Percentiles rank a stretch among this genome's conserved stretches.
Conservation (phyloP, 2,797 vertebrate genomes). For the Streptopelia turtur region DNA sequence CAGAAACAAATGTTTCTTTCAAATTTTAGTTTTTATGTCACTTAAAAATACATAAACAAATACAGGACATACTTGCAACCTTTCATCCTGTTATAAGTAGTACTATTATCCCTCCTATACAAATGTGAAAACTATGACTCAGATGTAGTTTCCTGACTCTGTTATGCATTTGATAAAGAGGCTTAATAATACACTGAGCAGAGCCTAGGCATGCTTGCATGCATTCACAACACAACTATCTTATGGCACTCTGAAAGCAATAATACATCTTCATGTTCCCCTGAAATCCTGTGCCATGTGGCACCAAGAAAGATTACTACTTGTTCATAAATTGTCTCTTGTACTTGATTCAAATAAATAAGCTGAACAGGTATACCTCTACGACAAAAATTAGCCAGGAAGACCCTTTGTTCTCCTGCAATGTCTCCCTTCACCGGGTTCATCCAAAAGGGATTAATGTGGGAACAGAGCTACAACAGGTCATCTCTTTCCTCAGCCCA, state of each 20-base stretch:
- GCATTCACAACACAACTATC: background rate
- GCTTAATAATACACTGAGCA: background rate
- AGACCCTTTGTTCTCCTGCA: background rate
- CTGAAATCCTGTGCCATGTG: background rate
- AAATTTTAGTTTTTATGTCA: background rate
- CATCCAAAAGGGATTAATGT: background rate
- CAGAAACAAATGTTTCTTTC: background rate
- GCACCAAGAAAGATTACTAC: background rate
- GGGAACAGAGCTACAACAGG: background rate
- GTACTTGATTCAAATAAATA: background rate
- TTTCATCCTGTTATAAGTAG: background rate
- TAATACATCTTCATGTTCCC: background rate
- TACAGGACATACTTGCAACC: background rate
- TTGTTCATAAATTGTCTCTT: background rate
- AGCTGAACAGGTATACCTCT: background rate
- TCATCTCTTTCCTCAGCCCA: background rate
- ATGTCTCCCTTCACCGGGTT: background rate
- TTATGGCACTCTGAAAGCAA: background rate
- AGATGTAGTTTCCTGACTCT: background rate
- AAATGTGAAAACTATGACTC: constrained; percentile 22
- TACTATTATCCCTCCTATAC: background rate
- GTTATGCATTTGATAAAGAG: background rate
- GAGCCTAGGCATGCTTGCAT: background rate
- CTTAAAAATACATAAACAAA: background rate
- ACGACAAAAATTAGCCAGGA: background rate